Conservation (phyloP, 2,888 invertebrate genomes). For the Epinotia nisella region DNA sequence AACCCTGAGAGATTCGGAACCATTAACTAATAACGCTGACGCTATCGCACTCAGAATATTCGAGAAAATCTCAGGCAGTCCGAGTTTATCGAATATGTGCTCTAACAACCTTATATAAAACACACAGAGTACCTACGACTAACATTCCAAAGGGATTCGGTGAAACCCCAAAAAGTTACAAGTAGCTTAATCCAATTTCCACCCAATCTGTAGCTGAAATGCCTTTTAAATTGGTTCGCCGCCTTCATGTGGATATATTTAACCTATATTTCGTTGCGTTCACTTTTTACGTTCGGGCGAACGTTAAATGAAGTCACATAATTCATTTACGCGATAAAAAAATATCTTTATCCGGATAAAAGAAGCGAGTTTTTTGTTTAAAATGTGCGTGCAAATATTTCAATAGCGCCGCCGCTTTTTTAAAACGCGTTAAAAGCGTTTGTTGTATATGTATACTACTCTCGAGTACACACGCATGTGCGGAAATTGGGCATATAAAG, state of each 20-base stretch:
- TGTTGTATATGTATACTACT: not conserved
- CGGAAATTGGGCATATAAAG: slow-evolving; percentile 7
- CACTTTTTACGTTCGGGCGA: slow-evolving; percentile 34
- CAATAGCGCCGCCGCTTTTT: too few relatives aligned
- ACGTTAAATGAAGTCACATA: slow-evolving; percentile 34
- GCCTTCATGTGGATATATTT: slow-evolving; percentile 34
- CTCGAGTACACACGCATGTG: not conserved
- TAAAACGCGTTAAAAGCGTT: not conserved
- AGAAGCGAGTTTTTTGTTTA: not conserved
- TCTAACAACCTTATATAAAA: slow-evolving; percentile 24
- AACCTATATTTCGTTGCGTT: slow-evolving; percentile 29
- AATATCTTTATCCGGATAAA: slow-evolving; percentile 14
- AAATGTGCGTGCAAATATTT: slow-evolving; percentile 5
- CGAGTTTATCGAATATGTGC: slow-evolving; percentile 22
- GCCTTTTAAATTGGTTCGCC: slow-evolving; percentile 54
- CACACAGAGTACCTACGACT: slow-evolving; percentile 45
- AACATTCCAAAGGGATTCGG: slow-evolving; percentile 60
- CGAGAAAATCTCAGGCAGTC: slow-evolving; percentile 18
- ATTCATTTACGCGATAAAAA: slow-evolving; percentile 27
- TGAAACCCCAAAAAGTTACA: slow-evolving; percentile 67
- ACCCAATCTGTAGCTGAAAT: slow-evolving; percentile 54
- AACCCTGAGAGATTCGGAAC: slow-evolving; percentile 29
- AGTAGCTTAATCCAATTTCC: slow-evolving; percentile 69
- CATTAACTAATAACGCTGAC: slow-evolving; percentile 29
- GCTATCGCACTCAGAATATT: slow-evolving; percentile 10